Evolutionary conservation across 2,888 invertebrate species (phyloP).

Genomic region (Corythucha ciliata): DNA sequence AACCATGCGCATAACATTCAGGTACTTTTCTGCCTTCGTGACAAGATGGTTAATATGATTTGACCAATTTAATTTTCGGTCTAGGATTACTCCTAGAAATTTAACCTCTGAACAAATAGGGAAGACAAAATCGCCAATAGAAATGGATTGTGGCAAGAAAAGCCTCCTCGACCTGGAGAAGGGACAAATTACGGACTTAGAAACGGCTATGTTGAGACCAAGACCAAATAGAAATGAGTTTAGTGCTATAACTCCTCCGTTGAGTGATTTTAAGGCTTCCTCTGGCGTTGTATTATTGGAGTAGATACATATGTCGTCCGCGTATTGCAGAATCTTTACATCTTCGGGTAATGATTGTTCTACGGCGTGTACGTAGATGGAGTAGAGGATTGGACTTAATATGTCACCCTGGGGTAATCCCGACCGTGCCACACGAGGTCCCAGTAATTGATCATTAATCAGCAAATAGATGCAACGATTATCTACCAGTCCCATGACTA

Average conservation of each 20-base stretch:
- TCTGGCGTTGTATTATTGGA: too few species aligned
- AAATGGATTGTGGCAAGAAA: neutral
- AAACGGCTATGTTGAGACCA: neutral
- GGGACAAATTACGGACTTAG: neutral
- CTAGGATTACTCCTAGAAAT: constrained; percentile 1
- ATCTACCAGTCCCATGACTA: too few species aligned
- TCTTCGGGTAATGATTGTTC: neutral
- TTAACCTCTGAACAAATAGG: neutral
- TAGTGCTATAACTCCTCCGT: too few species aligned
- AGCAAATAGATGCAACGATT: too few species aligned
- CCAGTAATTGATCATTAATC: too few species aligned
- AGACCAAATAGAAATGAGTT: too few species aligned
- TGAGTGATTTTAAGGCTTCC: too few species aligned
- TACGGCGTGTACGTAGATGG: neutral
- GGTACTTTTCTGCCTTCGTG: constrained; percentile 4
- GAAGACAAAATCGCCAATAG: neutral
- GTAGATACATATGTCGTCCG: neutral
- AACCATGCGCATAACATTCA: neutral
- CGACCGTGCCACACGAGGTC: neutral
- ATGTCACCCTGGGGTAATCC: neutral
- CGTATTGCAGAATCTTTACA: neutral
- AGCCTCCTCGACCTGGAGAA: neutral
- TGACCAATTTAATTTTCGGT: neutral
- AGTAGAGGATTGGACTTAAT: neutral
- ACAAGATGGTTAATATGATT: neutral